phyloP scores from a whole-genome alignment of 35 echinoderm and acorn worm genomes.

The Holothuria glaberrima region DNA sequence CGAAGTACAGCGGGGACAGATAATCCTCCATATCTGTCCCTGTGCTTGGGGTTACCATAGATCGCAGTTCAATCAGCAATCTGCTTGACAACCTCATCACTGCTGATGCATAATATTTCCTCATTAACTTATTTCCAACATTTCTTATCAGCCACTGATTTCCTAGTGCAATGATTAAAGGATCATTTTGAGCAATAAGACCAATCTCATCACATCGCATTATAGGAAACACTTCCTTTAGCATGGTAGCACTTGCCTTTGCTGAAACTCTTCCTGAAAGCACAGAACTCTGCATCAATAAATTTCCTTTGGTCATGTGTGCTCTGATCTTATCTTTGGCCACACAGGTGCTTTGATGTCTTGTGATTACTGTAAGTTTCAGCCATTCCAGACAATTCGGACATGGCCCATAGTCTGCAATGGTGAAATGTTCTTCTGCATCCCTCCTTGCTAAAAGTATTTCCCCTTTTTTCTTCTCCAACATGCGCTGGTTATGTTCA shows the following conservation, averaged over 20 bases:
- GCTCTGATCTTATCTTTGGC: not conserved
- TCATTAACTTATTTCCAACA: slow-evolving; percentile 23
- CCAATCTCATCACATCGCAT: slow-evolving; percentile 27
- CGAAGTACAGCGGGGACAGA: slow-evolving; percentile 1
- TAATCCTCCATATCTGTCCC: slow-evolving; percentile 25
- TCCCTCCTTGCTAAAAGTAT: slow-evolving; percentile 10
- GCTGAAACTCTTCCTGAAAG: not conserved
- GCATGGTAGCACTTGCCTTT: not conserved
- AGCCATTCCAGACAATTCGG: slow-evolving; percentile 10
- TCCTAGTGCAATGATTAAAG: not conserved
- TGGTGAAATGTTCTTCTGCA: not conserved
- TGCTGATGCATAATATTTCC: slow-evolving; percentile 38
- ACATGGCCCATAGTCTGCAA: slow-evolving; percentile 8
- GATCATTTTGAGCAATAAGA: not conserved
- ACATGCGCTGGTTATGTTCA: not conserved
- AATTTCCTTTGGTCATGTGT: not conserved
- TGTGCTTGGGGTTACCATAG: slow-evolving; percentile 8
- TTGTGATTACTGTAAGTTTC: not conserved
- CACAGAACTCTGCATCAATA: slow-evolving; percentile 36
- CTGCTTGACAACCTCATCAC: slow-evolving; percentile 19
- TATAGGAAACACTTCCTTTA: slow-evolving; percentile 19
- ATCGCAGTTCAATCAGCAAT: not conserved
- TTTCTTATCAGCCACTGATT: slow-evolving; percentile 25
- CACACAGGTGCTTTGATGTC: slow-evolving; percentile 5
- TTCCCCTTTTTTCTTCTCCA: not conserved